Conservation (phyloP, 1,140 invertebrate species). For the Drosophila arizonae region DNA sequence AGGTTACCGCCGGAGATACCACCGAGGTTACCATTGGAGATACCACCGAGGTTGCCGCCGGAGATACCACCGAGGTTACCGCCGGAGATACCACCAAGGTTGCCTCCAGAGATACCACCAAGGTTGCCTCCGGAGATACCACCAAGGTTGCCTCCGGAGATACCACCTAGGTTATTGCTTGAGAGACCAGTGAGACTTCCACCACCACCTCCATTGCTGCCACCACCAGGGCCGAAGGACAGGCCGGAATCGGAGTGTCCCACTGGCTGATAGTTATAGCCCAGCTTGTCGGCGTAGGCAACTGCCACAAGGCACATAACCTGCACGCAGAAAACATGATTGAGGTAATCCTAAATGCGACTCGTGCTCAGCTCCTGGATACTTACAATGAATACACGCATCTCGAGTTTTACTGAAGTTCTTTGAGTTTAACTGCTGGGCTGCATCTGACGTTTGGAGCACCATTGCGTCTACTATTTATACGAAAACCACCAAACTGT, state of each 20-base stretch:
- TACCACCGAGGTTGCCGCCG: constrained; percentile 6
- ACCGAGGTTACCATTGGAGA: constrained; percentile 30
- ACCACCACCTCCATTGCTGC: constrained; percentile 34
- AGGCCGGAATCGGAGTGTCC: constrained; percentile 64
- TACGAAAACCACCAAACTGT: constrained; percentile 68
- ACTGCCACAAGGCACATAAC: constrained; percentile 75
- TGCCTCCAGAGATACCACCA: constrained; percentile 27
- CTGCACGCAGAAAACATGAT: constrained; percentile 34
- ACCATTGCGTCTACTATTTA: constrained; percentile 68
- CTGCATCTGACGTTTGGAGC: constrained; percentile 68
- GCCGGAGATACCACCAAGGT: constrained; percentile 36
- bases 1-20: not conserved
- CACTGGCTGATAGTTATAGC: constrained; percentile 79
- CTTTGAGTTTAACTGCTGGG: constrained; percentile 70
- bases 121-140: constrained; percentile 23
- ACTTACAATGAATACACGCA: constrained; percentile 81
- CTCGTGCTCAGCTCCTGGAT: constrained; percentile 13
- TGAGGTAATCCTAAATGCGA: constrained; percentile 51
- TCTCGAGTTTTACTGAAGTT: constrained; percentile 70
- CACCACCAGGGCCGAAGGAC: constrained; percentile 57
- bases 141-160: constrained; percentile 10
- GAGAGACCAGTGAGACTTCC: constrained; percentile 1
- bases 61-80: constrained; percentile 6
- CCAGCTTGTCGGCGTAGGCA: constrained; percentile 72
- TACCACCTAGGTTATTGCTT: not conserved